Evolutionary conservation across 53 echinoderm and acorn worm genomes (phyloP).

Genomic region (Glandiceps talaboti): DNA sequence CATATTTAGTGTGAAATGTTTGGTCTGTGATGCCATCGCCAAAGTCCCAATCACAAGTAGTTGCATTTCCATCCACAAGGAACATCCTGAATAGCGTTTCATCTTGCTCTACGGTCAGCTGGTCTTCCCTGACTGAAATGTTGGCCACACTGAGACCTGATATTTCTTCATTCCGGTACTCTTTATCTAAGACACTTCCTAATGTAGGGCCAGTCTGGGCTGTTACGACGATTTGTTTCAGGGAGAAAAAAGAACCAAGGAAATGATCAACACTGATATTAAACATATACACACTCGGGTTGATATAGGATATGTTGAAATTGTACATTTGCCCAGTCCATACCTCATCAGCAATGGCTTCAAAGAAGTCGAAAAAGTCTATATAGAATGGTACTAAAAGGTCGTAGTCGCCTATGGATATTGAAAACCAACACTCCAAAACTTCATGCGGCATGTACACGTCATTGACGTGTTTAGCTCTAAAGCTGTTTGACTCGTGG

Average conservation of each 20-base stretch:
- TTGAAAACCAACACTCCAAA: background rate
- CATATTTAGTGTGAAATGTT: background rate
- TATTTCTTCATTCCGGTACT: background rate
- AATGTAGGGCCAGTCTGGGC: background rate
- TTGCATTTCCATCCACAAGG: background rate
- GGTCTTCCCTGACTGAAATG: background rate
- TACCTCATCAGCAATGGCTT: background rate
- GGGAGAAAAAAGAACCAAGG: background rate
- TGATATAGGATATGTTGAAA: background rate
- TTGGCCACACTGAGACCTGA: background rate
- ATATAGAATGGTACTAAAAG: background rate
- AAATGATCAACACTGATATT: background rate
- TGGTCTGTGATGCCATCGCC: background rate
- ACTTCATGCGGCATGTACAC: background rate
- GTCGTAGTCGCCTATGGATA: background rate
- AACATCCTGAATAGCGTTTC: background rate
- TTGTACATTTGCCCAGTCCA: background rate
- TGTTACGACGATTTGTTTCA: background rate
- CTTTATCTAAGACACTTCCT: background rate
- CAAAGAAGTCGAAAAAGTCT: background rate
- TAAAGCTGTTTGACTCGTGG: background rate
- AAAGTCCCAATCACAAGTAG: background rate
- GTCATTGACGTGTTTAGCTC: background rate
- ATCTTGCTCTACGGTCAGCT: background rate
- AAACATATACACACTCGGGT: background rate